Conservation (phyloP, 1,140 invertebrate species). For the Musca domestica region DNA sequence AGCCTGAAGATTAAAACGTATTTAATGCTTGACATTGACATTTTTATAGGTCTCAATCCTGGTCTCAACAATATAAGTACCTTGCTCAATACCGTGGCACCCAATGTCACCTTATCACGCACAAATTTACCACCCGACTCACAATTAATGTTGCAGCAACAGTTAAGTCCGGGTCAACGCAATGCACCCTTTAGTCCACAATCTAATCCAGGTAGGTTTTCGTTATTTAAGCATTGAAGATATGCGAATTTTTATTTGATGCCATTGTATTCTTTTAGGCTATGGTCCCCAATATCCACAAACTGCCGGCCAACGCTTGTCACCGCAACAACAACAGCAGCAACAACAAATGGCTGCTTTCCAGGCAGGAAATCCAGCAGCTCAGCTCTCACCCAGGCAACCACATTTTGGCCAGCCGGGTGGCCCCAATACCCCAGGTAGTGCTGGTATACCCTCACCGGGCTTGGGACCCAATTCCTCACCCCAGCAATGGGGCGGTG, state of each 20-base stretch:
- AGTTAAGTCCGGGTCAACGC: slow-evolving; percentile 48
- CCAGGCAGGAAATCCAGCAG: slow-evolving; percentile 23
- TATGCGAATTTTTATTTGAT: no score
- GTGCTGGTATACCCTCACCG: slow-evolving; percentile 42
- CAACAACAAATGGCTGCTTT: slow-evolving; percentile 51
- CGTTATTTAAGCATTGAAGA: no score
- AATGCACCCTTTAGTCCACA: slow-evolving; percentile 50
- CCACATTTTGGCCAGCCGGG: slow-evolving; percentile 33
- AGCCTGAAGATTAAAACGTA: not conserved
- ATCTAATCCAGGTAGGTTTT: slow-evolving; percentile 47
- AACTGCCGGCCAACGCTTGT: slow-evolving; percentile 40
- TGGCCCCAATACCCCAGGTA: slow-evolving; percentile 26
- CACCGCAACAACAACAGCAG: slow-evolving; percentile 44
- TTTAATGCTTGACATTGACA: not conserved
- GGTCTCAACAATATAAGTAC: slow-evolving; percentile 74
- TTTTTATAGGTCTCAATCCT: slow-evolving; percentile 57
- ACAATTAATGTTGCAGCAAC: slow-evolving; percentile 61
- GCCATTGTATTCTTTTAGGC: slow-evolving; percentile 29
- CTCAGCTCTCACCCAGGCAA: slow-evolving; percentile 36
- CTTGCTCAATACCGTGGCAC: slow-evolving; percentile 74
- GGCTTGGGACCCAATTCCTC: slow-evolving; percentile 29
- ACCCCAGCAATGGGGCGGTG: slow-evolving; percentile 24
- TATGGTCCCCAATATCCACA: slow-evolving; percentile 46
- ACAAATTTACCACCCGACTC: slow-evolving; percentile 69
- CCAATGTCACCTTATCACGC: slow-evolving; percentile 72